phyloP scores from a whole-genome alignment of 1,140 invertebrate genomes.

The Galleria mellonella region DNA sequence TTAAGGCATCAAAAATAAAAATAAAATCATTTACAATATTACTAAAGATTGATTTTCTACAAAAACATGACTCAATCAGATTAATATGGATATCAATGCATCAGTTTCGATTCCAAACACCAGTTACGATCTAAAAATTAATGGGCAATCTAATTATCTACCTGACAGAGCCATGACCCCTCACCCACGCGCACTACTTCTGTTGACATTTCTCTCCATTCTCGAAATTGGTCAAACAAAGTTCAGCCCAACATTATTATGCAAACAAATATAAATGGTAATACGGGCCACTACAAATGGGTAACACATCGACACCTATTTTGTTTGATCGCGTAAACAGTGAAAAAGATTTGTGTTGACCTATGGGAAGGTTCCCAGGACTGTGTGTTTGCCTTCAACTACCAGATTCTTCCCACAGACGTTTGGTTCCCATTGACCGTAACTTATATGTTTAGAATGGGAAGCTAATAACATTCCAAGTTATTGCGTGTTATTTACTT shows the following conservation, averaged over 20 bases:
- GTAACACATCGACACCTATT: constrained; percentile 36
- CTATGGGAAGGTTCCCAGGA: constrained; percentile 36
- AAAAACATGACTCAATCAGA: no score
- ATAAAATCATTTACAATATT: no score
- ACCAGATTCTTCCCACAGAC: no score
- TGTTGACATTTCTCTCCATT: constrained; percentile 24
- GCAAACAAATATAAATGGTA: constrained; percentile 13
- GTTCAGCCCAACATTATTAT: constrained; percentile 15
- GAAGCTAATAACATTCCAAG: no score
- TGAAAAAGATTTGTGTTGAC: constrained; percentile 18
- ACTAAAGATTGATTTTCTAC: no score
- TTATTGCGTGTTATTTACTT: no score
- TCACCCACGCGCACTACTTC: constrained; percentile 12
- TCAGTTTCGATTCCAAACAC: no score
- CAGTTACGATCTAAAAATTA: not conserved
- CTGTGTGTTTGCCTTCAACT: not conserved
- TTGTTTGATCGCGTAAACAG: constrained; percentile 27
- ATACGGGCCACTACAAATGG: constrained; percentile 11
- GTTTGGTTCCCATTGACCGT: no score
- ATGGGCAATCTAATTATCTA: not conserved
- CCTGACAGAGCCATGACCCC: constrained; percentile 19
- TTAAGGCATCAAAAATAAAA: no score
- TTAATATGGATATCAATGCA: no score
- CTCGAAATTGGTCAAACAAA: constrained; percentile 17
- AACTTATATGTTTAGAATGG: no score